Percentiles rank a stretch among this genome's conserved stretches.
phyloP scores from a whole-genome alignment of 2,797 vertebrate species.

The Etheostoma perlongum region DNA sequence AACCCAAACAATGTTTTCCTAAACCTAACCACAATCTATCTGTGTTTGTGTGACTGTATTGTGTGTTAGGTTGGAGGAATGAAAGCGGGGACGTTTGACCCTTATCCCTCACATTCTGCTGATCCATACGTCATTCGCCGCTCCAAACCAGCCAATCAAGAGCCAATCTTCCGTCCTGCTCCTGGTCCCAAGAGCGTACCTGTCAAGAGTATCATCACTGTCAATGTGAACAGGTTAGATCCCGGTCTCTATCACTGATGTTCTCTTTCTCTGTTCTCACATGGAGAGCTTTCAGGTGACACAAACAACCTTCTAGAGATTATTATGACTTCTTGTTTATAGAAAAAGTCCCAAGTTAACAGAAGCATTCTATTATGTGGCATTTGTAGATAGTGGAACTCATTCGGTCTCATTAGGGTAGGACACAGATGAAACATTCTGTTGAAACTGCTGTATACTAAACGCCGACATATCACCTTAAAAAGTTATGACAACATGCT shows the following conservation, averaged over 20 bases:
- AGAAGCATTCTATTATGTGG: neutral
- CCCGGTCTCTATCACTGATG: neutral
- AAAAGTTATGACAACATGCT: neutral
- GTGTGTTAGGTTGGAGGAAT: slow-evolving; percentile 61
- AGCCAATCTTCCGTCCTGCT: slow-evolving; percentile 51
- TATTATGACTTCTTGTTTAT: neutral
- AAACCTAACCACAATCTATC: neutral
- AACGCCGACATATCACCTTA: too few species aligned
- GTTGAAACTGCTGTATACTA: neutral
- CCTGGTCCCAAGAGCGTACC: slow-evolving; percentile 67
- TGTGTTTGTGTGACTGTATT: slow-evolving; percentile 19
- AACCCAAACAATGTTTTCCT: too few species aligned
- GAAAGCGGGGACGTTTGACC: slow-evolving; percentile 68
- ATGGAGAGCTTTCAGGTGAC: neutral
- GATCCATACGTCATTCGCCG: slow-evolving; percentile 44
- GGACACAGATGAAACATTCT: neutral
- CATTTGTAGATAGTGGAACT: neutral
- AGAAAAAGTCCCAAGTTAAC: neutral
- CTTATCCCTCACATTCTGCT: slow-evolving; percentile 63
- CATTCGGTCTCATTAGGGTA: neutral
- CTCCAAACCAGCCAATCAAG: slow-evolving; percentile 38
- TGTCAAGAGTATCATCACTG: slow-evolving; percentile 64
- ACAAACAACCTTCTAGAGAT: neutral
- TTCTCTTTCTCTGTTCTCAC: neutral
- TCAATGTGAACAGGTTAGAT: slow-evolving; percentile 63